Evolutionary conservation across 2,797 vertebrate genomes (phyloP), one percentile per base, ranked within the genome.

Genomic region (Cyclopterus lumpus): DNA sequence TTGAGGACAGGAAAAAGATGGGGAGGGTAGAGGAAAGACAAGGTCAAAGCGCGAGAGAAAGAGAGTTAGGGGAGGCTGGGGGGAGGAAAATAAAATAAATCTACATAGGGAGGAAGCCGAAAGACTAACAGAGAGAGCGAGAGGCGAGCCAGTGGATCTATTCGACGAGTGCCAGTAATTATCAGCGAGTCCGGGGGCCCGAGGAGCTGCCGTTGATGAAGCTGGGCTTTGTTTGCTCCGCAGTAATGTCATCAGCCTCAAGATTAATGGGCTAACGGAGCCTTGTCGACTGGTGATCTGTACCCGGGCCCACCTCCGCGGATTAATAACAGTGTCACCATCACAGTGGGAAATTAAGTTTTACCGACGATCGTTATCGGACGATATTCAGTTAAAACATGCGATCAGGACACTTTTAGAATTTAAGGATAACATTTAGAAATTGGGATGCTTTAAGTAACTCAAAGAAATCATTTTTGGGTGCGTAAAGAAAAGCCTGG

Each of bases 171-270:
- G 73, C 59, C 70, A 77, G 36, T 78, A 72, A 86, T 74, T 88
- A 63, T 72, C 54, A 71, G 61, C 1, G 58, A 34, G 68, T 55
- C 38, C 9, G 36, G 55, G 68, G 71, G 48, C 76, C 40, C 44
- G 20, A 22, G 34, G 28, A 79, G 72, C 67, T 8, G 77, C 71
- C 89, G 73, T 78, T 85, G 79, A 58, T 86, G 67, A 83, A 84
- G 79, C 80, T 63, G 74, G 67, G 71, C 82, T 76, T 81, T 80
- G 71, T 86, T 84, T 80, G 73, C 61, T 68, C 58, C 51, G 60
- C 16, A 14, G 26, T 89, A 77, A 89, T 85, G 62, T 67, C 83
- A 86, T 88, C 87, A 87, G 51, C 64, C 73, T 72, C 60, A 80
- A 80, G 75, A 83, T 67, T n/a, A n/a, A 8, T 48, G 8, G 20